Evolutionary conservation across 1,140 invertebrate genomes (phyloP).

Genomic region (Drosophila athabasca): DNA sequence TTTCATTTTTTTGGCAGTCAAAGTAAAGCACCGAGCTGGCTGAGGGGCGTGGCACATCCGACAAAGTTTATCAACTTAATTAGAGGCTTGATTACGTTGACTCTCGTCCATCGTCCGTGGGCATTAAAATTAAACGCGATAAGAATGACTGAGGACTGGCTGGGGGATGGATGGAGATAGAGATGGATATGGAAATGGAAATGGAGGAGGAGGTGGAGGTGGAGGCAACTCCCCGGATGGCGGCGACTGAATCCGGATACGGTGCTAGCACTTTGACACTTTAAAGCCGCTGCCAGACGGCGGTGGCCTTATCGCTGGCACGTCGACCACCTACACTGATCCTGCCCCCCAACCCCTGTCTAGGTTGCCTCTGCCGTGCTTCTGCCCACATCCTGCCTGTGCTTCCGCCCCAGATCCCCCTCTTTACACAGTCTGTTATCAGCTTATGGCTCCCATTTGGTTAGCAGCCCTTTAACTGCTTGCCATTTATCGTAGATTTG

Average conservation of each 20-base stretch:
- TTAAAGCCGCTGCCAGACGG: constrained; percentile 59
- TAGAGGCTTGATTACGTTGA: constrained; percentile 79
- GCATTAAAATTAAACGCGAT: constrained; percentile 68
- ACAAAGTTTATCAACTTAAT: constrained; percentile 78
- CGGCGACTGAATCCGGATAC: constrained; percentile 40
- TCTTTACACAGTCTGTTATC: constrained; percentile 58
- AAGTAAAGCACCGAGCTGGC: too few species aligned
- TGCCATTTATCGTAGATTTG: constrained; percentile 79
- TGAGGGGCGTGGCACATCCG: constrained; percentile 32
- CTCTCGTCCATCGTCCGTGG: constrained; percentile 46
- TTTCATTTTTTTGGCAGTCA: constrained; percentile 1
- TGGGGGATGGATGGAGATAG: constrained; percentile 3
- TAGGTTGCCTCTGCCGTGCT: too few species aligned
- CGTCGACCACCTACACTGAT: constrained; percentile 36
- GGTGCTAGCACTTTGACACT: constrained; percentile 62
- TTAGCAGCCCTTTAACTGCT: constrained; percentile 81
- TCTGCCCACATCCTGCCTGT: too few species aligned
- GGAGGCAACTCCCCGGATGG: not conserved
- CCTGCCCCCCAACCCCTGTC: not conserved
- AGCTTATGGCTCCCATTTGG: constrained; percentile 81
- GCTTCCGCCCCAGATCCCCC: not conserved
- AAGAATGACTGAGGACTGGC: constrained; percentile 29
- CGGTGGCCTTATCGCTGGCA: constrained; percentile 52
- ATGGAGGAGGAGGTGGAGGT: constrained; percentile 2
- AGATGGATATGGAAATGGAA: not conserved